These are phyloP conservation scores for Pelosia muscerda DNA, from an alignment of 2,888 invertebrate species.

Conservation along the genomic window DNA sequence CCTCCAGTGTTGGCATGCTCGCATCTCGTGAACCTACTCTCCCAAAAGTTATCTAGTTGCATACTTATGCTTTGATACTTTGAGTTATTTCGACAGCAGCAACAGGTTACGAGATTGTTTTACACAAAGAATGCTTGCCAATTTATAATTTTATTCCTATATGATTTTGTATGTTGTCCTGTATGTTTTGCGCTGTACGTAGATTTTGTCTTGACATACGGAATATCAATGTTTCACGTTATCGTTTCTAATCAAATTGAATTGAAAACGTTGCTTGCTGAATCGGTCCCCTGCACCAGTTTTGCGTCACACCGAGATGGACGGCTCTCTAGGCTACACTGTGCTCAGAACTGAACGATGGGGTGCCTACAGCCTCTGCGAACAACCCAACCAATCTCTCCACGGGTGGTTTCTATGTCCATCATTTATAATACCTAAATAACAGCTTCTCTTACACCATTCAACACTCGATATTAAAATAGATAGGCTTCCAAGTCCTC, in stretches of 20 bases:
- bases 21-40: conserved; percentile 33
- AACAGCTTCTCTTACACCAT: conserved; percentile 32
- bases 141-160: conserved; percentile 5
- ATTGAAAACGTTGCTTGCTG: background rate
- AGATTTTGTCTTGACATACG: background rate
- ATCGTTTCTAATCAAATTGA: background rate
- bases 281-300: background rate
- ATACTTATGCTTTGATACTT: conserved; percentile 27
- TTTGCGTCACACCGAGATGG: background rate
- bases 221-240: too few species aligned
- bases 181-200: background rate
- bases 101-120: conserved; percentile 28
- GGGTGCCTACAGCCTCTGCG: conserved; percentile 14
- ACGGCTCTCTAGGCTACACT: background rate
- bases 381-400: conserved; percentile 11
- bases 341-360: conserved; percentile 18
- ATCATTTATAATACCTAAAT: conserved; percentile 43
- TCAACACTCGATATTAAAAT: conserved; percentile 25
- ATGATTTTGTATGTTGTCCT: conserved; percentile 8
- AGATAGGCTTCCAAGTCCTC: conserved; percentile 20
- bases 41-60: conserved; percentile 25
- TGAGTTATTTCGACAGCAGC: conserved; percentile 18
- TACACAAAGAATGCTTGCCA: conserved; percentile 8
- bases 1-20: conserved; percentile 29
- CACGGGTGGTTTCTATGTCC: background rate